Evolutionary conservation across 1,140 invertebrate genomes (phyloP).

Genomic region (Semibalanus balanoides): DNA sequence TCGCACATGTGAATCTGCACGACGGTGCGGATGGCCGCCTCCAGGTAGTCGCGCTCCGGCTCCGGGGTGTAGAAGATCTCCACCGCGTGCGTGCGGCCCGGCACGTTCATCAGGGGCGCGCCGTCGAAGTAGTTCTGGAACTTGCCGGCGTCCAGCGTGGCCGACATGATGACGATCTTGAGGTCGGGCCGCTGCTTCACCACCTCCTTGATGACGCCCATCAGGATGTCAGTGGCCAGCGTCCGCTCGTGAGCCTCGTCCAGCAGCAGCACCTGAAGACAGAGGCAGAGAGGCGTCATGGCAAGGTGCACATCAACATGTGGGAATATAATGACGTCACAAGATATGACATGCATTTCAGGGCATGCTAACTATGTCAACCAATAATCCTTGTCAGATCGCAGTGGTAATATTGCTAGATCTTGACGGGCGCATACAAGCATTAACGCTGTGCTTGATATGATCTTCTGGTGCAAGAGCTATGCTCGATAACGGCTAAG

Average conservation of each 20-base stretch:
- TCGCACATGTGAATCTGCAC: constrained; percentile 98
- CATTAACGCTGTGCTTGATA: too few relatives aligned
- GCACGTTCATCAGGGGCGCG: constrained; percentile 96
- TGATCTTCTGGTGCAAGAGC: too few relatives aligned
- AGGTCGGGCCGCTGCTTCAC: constrained; percentile 84
- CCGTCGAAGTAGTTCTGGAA: constrained; percentile 97
- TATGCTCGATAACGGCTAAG: too few relatives aligned
- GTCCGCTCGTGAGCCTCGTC: constrained; percentile 99
- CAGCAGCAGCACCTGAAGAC: constrained; percentile 58
- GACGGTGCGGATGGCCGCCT: constrained; percentile 96
- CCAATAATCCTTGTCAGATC: too few relatives aligned
- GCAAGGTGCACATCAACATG: too few relatives aligned
- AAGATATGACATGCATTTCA: too few relatives aligned
- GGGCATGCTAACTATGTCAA: too few relatives aligned
- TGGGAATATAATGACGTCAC: too few relatives aligned
- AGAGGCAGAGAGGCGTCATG: too few relatives aligned
- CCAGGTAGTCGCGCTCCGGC: constrained; percentile 94
- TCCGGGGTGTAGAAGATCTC: constrained; percentile 99
- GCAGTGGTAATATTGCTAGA: too few relatives aligned
- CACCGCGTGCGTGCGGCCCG: constrained; percentile 88
- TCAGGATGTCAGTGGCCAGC: constrained; percentile 93
- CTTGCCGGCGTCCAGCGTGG: constrained; percentile 98
- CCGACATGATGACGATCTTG: constrained; percentile 98
- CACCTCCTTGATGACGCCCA: constrained; percentile 97
- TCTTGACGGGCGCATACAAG: too few relatives aligned